Evolutionary conservation across 2,888 invertebrate genomes (phyloP), one percentile per base, ranked within the genome.

Genomic region (Lottia scabra): DNA sequence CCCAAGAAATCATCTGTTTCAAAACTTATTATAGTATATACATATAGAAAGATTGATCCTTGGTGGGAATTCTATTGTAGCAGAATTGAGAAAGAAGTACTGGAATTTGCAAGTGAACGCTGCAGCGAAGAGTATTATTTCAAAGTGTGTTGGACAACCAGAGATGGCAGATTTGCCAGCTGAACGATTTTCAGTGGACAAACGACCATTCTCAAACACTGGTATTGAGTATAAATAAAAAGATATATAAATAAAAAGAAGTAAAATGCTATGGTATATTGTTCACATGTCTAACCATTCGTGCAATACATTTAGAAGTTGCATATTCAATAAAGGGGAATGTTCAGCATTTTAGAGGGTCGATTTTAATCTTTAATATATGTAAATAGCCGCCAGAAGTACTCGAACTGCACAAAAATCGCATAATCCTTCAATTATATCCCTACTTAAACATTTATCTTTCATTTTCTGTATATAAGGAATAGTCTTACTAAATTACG

Each of bases 101-200:
- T 38, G 8, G 63, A 67, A 68, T 26, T 48, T 63, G 23, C 2
- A 46, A 19, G 72, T 44, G 19, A 68, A 46, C 15, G 10, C 26
- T 23, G 19, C 63, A 5, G 46, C 63, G 26, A 68, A 67, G 15
- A 45, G 23, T 16, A 27, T 68, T 13, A 48, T 68, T 45, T n/a
- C 26, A 16, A 65, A 72, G 19, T 72, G 72, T 46, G 67, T 64
- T 16, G n/a, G 15, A 27, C 10, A 56, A 12, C 75, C 76, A 56
- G 66, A 70, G 30, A 77, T 76, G 75, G 48, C 72, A 38, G 73
- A 75, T 65, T 70, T 76, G 5, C 76, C 75, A 4, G 13, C 4
- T 16, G 72, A 76, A 10, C 45, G 71, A 23, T 13, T 70, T 8
- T 12, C 27, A 15, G 45, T 70, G 23, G 63, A 69, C 46, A 46